These are phyloP conservation scores for Ganaspis brasiliensis DNA, from an alignment of 2,888 invertebrate genomes.

Conservation along the genomic window DNA sequence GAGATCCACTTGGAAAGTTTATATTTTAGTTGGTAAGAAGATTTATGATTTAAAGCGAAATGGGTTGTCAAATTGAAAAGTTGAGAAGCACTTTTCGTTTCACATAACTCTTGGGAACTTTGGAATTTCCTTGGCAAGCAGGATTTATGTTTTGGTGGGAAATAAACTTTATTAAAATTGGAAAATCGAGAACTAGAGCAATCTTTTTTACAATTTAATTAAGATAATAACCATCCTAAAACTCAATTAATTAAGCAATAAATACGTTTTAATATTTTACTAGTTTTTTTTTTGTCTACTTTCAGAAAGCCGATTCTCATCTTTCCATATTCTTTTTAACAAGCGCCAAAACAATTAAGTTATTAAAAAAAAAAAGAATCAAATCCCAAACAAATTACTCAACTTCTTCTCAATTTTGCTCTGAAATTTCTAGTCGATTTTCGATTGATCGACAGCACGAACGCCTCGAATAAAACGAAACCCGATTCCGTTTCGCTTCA, in stretches of 20 bases:
- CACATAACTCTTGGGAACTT: slow-evolving; percentile 12
- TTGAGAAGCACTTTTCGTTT: slow-evolving; percentile 25
- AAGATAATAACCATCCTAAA: background rate
- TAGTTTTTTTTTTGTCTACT: no score
- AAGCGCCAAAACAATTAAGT: background rate
- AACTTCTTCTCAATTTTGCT: background rate
- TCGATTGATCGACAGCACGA: slow-evolving; percentile 39
- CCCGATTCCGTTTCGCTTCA: slow-evolving; percentile 34
- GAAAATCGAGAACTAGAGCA: background rate
- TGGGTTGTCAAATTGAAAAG: slow-evolving; percentile 1
- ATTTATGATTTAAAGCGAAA: slow-evolving; percentile 23
- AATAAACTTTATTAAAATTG: background rate
- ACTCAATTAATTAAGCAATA: no score
- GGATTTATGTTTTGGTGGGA: background rate
- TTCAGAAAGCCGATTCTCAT: no score
- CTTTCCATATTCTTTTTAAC: no score
- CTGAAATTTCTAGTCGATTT: slow-evolving; percentile 24
- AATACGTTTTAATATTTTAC: no score
- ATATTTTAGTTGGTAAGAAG: slow-evolving; percentile 6
- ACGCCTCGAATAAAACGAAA: slow-evolving; percentile 28
- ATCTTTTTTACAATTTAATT: slow-evolving; percentile 3
- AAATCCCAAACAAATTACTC: background rate
- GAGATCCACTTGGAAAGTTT: background rate
- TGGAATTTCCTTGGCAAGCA: slow-evolving; percentile 6
- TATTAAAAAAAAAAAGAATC: background rate